Evolutionary conservation across 2,113 vertebrate species (phyloP).

Genomic region (Macquaria ambigua): DNA sequence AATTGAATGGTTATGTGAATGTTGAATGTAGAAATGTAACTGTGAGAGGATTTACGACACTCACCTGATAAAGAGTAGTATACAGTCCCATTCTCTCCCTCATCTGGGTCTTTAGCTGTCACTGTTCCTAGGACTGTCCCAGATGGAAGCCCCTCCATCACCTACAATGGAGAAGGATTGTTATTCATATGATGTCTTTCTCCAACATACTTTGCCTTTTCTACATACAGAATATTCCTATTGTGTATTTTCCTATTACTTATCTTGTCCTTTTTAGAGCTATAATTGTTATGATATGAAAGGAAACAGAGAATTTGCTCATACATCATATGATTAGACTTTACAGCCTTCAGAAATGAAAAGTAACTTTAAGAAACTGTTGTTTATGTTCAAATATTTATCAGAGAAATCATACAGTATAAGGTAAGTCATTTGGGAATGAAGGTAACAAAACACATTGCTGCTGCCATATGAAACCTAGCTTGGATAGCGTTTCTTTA

Average conservation of each 20-base stretch:
- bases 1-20: background rate
- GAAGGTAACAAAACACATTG: background rate
- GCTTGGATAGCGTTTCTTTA: background rate
- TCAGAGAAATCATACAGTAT: background rate
- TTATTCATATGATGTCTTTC: background rate
- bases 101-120: slow-evolving; percentile 94
- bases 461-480: background rate
- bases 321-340: background rate
- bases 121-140: slow-evolving; percentile 90
- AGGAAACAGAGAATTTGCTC: background rate
- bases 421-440: background rate
- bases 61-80: slow-evolving; percentile 91
- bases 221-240: background rate
- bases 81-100: slow-evolving; percentile 96
- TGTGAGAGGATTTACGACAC: background rate
- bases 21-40: background rate
- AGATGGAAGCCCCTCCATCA: slow-evolving; percentile 89
- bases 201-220: background rate
- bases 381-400: background rate
- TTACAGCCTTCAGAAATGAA: background rate
- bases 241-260: background rate
- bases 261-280: background rate
- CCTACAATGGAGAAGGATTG: slow-evolving; percentile 79
- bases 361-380: background rate
- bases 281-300: background rate